Evolutionary conservation across 1,140 invertebrate genomes (phyloP).

Genomic region (Dufourea novaeangliae): DNA sequence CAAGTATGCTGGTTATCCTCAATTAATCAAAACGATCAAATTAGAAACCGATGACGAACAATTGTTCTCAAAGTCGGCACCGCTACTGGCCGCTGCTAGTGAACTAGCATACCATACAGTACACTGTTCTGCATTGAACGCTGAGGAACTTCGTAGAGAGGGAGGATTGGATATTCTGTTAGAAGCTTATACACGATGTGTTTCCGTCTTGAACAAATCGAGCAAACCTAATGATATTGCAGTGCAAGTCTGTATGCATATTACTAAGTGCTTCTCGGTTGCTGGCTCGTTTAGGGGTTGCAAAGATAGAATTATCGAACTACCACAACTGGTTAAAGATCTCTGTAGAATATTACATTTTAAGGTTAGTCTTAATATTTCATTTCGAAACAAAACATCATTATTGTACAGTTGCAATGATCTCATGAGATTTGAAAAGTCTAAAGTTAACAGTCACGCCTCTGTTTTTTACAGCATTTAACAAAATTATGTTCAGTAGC

Average conservation of each 20-base stretch:
- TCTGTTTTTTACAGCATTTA: conserved; percentile 85
- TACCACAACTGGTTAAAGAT: conserved; percentile 93
- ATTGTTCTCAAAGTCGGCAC: conserved; percentile 94
- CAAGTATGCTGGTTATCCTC: conserved; percentile 99
- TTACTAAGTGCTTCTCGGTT: conserved; percentile 95
- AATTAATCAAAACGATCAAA: conserved; percentile 97
- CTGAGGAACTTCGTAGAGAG: conserved; percentile 97
- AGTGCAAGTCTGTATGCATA: conserved; percentile 96
- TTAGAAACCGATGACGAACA: conserved; percentile 96
- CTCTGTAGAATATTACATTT: conserved; percentile 95
- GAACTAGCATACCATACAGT: conserved; percentile 98
- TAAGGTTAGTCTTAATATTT: conserved; percentile 83
- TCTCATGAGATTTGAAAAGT: too few species aligned
- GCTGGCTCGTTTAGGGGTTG: conserved; percentile 97
- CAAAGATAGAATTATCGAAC: conserved; percentile 92
- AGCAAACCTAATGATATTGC: conserved; percentile 90
- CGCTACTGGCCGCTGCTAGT: conserved; percentile 93
- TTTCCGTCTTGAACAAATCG: conserved; percentile 91
- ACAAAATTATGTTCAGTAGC: conserved; percentile 90
- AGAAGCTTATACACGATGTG: conserved; percentile 95
- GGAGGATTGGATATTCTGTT: conserved; percentile 94
- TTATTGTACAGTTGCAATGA: neutral
- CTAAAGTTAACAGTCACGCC: too few species aligned
- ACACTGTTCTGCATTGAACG: conserved; percentile 97
- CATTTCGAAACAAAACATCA: neutral